Evolutionary conservation across 2,888 invertebrate genomes (phyloP).

Genomic region (Colostygia pectinataria): DNA sequence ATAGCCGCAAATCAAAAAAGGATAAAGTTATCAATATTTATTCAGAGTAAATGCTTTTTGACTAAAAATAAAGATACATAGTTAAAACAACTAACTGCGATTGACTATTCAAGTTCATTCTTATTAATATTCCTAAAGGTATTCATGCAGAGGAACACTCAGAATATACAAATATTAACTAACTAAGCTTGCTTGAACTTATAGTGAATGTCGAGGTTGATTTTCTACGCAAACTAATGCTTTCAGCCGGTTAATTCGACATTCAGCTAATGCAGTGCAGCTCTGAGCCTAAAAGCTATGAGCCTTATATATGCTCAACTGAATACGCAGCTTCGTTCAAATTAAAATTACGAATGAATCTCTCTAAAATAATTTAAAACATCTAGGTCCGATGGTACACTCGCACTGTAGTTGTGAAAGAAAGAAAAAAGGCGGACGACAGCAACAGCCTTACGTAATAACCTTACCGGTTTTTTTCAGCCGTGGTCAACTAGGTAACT

Average conservation of each 20-base stretch:
- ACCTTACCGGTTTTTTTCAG: too few relatives aligned
- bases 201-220: background rate
- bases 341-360: conserved; percentile 10
- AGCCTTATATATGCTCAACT: background rate
- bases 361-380: background rate
- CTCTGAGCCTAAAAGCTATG: background rate
- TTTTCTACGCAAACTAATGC: too few relatives aligned
- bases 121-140: too few relatives aligned
- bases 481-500: too few relatives aligned
- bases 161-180: too few relatives aligned
- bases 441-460: too few relatives aligned
- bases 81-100: background rate
- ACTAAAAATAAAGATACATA: conserved; percentile 6
- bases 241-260: too few relatives aligned
- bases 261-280: background rate
- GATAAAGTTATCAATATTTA: conserved; percentile 9
- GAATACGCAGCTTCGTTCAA: background rate
- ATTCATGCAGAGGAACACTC: too few relatives aligned
- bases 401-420: too few relatives aligned
- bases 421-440: too few relatives aligned
- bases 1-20: background rate
- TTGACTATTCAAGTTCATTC: too few relatives aligned
- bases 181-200: background rate
- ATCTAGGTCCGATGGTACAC: too few relatives aligned
- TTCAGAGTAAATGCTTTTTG: conserved; percentile 18